Conservation (phyloP, 2,888 invertebrate species). For the Chrysolina oricalcia region DNA sequence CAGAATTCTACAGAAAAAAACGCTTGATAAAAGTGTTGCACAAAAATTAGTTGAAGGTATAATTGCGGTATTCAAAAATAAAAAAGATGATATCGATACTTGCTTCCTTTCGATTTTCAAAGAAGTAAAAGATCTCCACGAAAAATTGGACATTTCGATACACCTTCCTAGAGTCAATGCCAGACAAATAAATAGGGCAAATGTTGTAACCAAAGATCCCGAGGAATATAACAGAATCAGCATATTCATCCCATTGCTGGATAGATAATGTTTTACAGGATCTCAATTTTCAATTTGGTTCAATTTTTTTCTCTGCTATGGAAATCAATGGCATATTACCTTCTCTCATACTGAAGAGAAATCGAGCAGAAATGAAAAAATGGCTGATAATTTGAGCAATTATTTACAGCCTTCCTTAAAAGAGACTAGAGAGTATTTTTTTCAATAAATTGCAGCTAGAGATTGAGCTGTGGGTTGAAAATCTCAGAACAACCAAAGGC, state of each 20-base stretch:
- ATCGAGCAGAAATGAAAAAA: too few relatives aligned
- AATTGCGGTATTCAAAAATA: background rate
- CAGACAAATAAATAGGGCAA: background rate
- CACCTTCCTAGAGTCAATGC: background rate
- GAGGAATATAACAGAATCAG: slow-evolving; percentile 1
- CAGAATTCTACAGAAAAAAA: too few relatives aligned
- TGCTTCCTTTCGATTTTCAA: background rate
- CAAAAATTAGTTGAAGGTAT: slow-evolving; percentile 1
- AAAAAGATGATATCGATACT: background rate
- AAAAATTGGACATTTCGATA: background rate
- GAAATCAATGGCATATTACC: background rate
- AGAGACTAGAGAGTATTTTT: too few relatives aligned
- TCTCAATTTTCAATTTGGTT: too few relatives aligned
- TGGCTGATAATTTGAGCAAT: too few relatives aligned
- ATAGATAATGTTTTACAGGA: background rate
- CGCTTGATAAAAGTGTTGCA: too few relatives aligned
- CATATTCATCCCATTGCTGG: background rate
- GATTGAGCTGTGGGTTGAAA: too few relatives aligned
- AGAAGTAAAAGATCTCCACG: background rate
- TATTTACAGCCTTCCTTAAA: too few relatives aligned
- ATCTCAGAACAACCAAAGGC: too few relatives aligned
- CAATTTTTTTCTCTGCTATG: too few relatives aligned
- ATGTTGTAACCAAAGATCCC: background rate
- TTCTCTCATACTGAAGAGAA: background rate
- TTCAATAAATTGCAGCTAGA: too few relatives aligned